A percentile compares a stretch with the other conserved stretches of the same genome.
These are phyloP conservation scores for Notiomystis cincta DNA, from an alignment of 2,113 vertebrate species.

Conservation along the genomic window DNA sequence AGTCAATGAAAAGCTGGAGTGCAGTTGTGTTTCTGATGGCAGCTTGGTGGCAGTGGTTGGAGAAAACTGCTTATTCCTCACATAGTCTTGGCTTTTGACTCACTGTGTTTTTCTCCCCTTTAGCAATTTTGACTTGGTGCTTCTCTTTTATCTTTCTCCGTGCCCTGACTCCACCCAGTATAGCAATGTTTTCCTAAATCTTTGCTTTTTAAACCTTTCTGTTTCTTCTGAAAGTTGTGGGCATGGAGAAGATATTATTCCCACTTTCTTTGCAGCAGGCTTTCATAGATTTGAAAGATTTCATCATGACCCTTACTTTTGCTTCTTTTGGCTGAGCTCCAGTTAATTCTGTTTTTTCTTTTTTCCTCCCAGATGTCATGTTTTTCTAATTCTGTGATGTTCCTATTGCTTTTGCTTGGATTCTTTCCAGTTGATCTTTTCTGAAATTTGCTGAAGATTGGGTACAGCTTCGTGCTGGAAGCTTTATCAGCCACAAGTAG, in stretches of 20 bases:
- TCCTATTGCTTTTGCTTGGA: conserved; percentile 30
- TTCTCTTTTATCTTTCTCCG: background rate
- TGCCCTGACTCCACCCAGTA: background rate
- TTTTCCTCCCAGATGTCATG: conserved; percentile 7
- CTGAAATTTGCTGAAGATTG: conserved; percentile 21
- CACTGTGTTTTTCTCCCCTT: background rate
- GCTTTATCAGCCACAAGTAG: background rate
- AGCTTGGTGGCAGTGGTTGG: background rate
- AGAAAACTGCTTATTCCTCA: background rate
- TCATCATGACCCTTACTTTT: background rate
- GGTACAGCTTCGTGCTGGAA: background rate
- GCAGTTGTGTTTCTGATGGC: background rate
- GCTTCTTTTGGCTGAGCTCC: background rate
- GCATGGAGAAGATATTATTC: background rate
- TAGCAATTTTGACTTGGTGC: background rate
- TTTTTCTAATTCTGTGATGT: conserved; percentile 46
- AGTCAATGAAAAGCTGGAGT: background rate
- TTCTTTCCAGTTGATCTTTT: conserved; percentile 22
- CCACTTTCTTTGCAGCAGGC: background rate
- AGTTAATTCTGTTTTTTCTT: background rate
- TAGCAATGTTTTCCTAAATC: background rate
- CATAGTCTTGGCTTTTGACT: background rate
- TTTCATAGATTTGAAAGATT: background rate
- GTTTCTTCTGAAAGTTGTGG: background rate
- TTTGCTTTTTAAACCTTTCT: background rate